phyloP scores from a whole-genome alignment of 2,113 vertebrate genomes.

The Gobio gobio region DNA sequence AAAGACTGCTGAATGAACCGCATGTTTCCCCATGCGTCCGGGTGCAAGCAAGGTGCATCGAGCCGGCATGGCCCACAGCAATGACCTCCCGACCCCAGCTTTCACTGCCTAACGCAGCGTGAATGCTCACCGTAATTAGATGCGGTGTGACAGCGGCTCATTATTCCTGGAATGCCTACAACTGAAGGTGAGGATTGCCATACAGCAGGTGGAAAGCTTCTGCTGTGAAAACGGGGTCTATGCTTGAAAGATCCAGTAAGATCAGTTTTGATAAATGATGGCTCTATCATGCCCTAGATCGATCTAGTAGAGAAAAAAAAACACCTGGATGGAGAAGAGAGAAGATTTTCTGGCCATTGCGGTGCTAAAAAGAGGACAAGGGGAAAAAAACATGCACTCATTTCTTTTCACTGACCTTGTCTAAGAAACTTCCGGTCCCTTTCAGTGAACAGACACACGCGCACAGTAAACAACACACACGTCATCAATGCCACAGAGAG shows the following conservation, averaged over 20 bases:
- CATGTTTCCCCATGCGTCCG: background rate
- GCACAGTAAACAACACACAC: conserved; percentile 7
- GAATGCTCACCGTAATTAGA: conserved; percentile 35
- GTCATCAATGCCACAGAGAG: background rate
- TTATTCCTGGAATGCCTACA: conserved; percentile 34
- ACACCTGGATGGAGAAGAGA: conserved; percentile 32
- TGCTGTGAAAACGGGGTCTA: conserved; percentile 8
- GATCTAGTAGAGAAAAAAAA: conserved; percentile 19
- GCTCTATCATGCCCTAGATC: conserved; percentile 47
- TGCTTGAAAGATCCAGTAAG: conserved; percentile 32
- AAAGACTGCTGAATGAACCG: background rate
- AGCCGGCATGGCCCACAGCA: conserved; percentile 14
- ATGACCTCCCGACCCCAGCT: conserved; percentile 26
- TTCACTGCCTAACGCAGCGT: conserved; percentile 34
- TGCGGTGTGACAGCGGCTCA: conserved; percentile 22
- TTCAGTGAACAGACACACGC: background rate
- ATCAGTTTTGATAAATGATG: conserved; percentile 48
- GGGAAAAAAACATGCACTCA: conserved; percentile 7
- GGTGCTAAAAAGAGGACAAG: conserved; percentile 18
- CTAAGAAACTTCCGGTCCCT: background rate
- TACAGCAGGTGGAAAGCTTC: conserved; percentile 10
- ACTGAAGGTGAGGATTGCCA: conserved; percentile 9
- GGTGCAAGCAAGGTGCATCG: background rate
- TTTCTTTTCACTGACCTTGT: conserved; percentile 36
- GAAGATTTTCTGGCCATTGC: conserved; percentile 27